These are phyloP conservation scores for Malurus leucopterus DNA, from an alignment of 2,797 vertebrate genomes.

Conservation along the genomic window DNA sequence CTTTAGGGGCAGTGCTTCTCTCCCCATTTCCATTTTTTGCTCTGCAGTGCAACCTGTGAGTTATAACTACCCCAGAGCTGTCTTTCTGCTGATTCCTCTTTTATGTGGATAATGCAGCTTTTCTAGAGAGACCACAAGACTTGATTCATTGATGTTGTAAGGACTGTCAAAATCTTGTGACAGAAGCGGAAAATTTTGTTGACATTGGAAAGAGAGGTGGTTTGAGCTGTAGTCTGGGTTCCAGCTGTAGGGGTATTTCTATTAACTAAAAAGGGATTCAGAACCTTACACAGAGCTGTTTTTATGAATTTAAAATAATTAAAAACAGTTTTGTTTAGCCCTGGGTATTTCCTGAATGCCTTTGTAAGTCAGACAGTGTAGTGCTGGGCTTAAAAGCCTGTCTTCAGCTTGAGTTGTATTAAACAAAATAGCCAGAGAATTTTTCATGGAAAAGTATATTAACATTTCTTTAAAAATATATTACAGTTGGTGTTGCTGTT, in stretches of 20 bases:
- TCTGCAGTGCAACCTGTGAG: neutral
- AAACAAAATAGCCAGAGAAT: neutral
- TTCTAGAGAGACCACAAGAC: constrained; percentile 29
- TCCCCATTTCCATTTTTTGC: neutral
- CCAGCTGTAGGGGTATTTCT: constrained; percentile 40
- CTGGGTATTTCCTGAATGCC: constrained; percentile 28
- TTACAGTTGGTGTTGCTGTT: neutral
- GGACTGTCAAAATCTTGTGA: constrained; percentile 50
- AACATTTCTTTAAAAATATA: neutral
- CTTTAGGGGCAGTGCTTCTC: neutral
- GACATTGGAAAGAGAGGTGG: constrained; percentile 41
- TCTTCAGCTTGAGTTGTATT: neutral
- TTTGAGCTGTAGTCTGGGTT: constrained; percentile 18
- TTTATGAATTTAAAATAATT: constrained; percentile 51
- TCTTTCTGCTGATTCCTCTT: constrained; percentile 24
- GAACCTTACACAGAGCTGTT: neutral
- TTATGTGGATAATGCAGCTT: constrained; percentile 14
- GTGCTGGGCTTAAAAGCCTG: neutral
- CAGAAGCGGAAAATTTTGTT: constrained; percentile 58
- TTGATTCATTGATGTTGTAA: constrained; percentile 48
- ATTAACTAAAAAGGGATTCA: constrained; percentile 33
- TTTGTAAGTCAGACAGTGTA: constrained; percentile 15
- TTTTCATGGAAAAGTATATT: neutral
- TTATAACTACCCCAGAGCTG: neutral
- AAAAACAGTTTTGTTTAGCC: constrained; percentile 50